These are phyloP conservation scores for Gerris lacustris DNA, from an alignment of 2,888 invertebrate genomes.

Conservation along the genomic window DNA sequence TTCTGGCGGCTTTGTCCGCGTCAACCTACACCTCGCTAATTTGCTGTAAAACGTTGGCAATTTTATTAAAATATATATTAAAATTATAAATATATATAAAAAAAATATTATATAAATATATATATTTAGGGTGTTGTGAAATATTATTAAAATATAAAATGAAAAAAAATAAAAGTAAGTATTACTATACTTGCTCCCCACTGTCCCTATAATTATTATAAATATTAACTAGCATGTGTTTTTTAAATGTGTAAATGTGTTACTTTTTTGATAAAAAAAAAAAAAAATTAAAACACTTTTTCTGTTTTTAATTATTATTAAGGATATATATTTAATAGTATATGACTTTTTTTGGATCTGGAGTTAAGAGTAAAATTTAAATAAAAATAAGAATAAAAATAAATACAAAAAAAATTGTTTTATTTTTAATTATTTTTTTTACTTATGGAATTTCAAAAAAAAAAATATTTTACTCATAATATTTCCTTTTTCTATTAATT, in stretches of 20 bases:
- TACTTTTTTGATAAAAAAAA: conserved; percentile 31
- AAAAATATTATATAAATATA: conserved; percentile 2
- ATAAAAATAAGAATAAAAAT: no score
- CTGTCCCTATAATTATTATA: conserved; percentile 36
- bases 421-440: no score
- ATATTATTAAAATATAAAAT: not conserved
- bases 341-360: no score
- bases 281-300: no score
- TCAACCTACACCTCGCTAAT: conserved; percentile 28
- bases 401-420: no score
- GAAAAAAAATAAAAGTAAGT: no score
- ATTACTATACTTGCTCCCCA: not conserved
- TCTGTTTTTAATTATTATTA: no score
- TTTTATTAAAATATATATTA: conserved; percentile 20
- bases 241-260: conserved; percentile 43
- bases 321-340: no score
- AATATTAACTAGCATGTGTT: conserved; percentile 38
- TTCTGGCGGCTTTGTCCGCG: conserved; percentile 17
- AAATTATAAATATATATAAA: conserved; percentile 38
- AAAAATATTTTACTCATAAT: no score
- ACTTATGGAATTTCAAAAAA: no score
- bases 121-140: conserved; percentile 5
- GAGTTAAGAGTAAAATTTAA: no score
- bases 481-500: no score
- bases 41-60: conserved; percentile 28